phyloP scores from a whole-genome alignment of 2,888 invertebrate species.

The Macaria liturata region DNA sequence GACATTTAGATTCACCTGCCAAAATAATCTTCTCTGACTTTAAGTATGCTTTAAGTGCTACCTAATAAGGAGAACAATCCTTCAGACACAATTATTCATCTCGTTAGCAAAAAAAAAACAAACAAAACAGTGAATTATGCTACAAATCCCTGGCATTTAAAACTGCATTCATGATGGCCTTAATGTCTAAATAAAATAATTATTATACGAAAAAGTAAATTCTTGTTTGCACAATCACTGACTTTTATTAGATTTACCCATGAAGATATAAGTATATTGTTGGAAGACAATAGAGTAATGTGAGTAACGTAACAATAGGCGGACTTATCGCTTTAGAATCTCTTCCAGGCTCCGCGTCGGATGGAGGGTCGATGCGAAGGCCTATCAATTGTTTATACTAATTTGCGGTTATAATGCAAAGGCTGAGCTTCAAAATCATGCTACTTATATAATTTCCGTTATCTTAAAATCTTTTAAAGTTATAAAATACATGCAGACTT shows the following conservation, averaged over 20 bases:
- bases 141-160: constrained; percentile 25
- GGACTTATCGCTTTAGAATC: constrained; percentile 36
- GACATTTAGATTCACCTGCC: too few species aligned
- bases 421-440: too few species aligned
- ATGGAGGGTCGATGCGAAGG: constrained; percentile 16
- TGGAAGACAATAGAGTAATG: constrained; percentile 31
- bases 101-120: constrained; percentile 12
- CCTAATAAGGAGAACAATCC: not conserved
- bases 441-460: too few species aligned
- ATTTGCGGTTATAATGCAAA: too few species aligned
- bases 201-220: constrained; percentile 22
- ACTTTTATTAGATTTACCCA: constrained; percentile 29
- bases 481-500: too few species aligned
- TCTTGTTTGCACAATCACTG: constrained; percentile 15
- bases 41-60: not conserved
- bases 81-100: constrained; percentile 5
- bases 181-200: constrained; percentile 23
- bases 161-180: constrained; percentile 14
- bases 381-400: constrained; percentile 1
- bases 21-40: too few species aligned
- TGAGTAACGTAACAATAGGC: constrained; percentile 33
- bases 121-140: constrained; percentile 13
- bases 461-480: too few species aligned
- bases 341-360: constrained; percentile 25
- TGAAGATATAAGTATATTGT: constrained; percentile 29